A percentile compares a stretch with the other conserved stretches of the same genome.
These are phyloP conservation scores for Tipula helvola DNA, from an alignment of 2,888 invertebrate genomes.

Conservation along the genomic window DNA sequence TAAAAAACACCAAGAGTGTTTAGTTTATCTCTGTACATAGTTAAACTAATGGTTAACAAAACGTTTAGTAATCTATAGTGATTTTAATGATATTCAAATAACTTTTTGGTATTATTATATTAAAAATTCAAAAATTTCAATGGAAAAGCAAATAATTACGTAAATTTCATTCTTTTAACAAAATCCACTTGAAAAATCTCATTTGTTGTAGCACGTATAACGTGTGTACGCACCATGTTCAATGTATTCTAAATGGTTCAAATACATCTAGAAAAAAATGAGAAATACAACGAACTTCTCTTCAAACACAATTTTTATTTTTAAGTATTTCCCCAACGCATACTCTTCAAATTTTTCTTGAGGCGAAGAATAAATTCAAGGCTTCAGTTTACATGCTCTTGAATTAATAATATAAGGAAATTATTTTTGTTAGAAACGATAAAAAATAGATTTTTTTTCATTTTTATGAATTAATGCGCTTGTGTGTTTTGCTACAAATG, in stretches of 20 bases:
- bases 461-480: neutral
- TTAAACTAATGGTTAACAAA: neutral
- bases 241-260: neutral
- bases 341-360: neutral
- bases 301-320: neutral
- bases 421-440: neutral
- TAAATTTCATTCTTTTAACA: neutral
- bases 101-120: neutral
- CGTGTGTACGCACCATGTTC: neutral
- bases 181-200: neutral
- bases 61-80: neutral
- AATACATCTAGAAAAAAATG: neutral
- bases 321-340: neutral
- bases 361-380: neutral
- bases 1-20: neutral
- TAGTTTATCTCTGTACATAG: neutral
- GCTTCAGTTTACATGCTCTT: neutral
- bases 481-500: neutral
- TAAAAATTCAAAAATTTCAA: neutral
- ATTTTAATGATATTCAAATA: neutral
- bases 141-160: neutral
- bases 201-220: neutral
- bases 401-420: neutral
- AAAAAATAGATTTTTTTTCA: too few species aligned
- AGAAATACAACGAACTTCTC: neutral